A percentile compares a stretch with the other conserved stretches of the same genome.
These are phyloP conservation scores for Drosophila kanapiae DNA, from an alignment of 1,140 invertebrate genomes.

Conservation along the genomic window DNA sequence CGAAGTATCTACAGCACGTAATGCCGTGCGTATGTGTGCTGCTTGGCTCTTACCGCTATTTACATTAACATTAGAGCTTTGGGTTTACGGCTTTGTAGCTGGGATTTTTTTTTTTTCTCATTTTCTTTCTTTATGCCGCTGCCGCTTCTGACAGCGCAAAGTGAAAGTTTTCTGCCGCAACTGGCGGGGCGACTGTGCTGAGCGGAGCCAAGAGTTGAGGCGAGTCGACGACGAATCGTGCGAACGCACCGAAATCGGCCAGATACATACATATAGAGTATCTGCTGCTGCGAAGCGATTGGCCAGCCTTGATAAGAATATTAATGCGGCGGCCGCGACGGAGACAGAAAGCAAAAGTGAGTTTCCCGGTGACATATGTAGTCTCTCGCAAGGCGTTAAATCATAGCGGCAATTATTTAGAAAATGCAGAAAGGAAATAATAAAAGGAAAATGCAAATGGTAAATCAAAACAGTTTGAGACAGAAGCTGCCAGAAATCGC, in stretches of 20 bases:
- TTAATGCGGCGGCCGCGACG: slow-evolving; percentile 35
- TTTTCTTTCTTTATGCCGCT: slow-evolving; percentile 39
- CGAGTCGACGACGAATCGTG: slow-evolving; percentile 37
- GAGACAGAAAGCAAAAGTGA: slow-evolving; percentile 65
- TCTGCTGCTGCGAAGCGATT: slow-evolving; percentile 15
- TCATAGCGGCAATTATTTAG: slow-evolving; percentile 59
- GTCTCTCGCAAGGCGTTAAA: slow-evolving; percentile 45
- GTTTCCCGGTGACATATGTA: slow-evolving; percentile 38
- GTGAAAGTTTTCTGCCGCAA: slow-evolving; percentile 67
- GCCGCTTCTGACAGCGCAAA: slow-evolving; percentile 77
- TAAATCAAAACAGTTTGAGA: slow-evolving; percentile 34
- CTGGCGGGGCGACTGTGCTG: slow-evolving; percentile 21
- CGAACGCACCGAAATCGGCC: slow-evolving; percentile 49
- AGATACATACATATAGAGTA: slow-evolving; percentile 9
- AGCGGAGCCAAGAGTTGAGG: slow-evolving; percentile 20
- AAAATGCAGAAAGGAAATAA: slow-evolving; percentile 38
- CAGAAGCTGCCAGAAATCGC: slow-evolving; percentile 45
- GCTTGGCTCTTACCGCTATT: slow-evolving; percentile 78
- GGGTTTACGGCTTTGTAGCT: slow-evolving; percentile 56
- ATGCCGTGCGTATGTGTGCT: slow-evolving; percentile 50
- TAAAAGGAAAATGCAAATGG: slow-evolving; percentile 33
- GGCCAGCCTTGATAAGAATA: slow-evolving; percentile 61
- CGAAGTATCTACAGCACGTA: slow-evolving; percentile 71
- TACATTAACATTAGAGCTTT: slow-evolving; percentile 83
- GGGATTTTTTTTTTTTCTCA: slow-evolving; percentile 9